Percentiles rank a stretch among this genome's conserved stretches.
Evolutionary conservation across 35 echinoderm and acorn worm genomes (phyloP).

Genomic region (Chiridota heheva): DNA sequence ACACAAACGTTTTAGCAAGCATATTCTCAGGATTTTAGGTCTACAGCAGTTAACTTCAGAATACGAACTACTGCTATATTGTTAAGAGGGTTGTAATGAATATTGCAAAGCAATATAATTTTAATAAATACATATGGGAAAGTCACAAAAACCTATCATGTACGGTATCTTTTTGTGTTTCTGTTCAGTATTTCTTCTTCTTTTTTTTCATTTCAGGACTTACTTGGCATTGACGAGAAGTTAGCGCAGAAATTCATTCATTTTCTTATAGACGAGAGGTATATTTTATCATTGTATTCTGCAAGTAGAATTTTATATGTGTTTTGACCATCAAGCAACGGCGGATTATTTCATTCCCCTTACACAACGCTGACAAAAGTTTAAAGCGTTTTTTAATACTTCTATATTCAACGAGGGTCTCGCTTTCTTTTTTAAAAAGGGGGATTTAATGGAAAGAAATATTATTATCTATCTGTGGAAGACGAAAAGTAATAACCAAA

Average conservation of each 20-base stretch:
- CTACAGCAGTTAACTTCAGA: no score
- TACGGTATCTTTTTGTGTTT: no score
- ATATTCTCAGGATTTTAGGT: no score
- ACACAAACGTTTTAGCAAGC: no score
- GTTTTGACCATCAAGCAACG: background rate
- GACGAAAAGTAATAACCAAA: no score
- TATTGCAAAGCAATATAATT: no score
- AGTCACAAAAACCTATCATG: no score
- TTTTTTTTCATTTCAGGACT: conserved; percentile 53
- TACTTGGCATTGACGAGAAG: conserved; percentile 75
- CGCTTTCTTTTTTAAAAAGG: background rate
- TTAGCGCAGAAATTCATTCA: conserved; percentile 61
- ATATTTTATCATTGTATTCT: background rate
- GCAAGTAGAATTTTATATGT: background rate
- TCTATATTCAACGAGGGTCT: background rate
- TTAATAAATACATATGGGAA: no score
- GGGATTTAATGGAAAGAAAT: background rate
- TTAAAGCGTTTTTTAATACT: background rate
- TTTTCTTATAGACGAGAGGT: conserved; percentile 59
- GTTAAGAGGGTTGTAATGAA: no score
- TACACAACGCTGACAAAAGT: background rate
- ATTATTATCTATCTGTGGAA: no score
- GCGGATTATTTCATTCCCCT: background rate
- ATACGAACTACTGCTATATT: no score
- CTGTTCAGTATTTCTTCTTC: no score